These are phyloP conservation scores for Lacerta agilis DNA, from an alignment of 2,797 vertebrate genomes.

Conservation along the genomic window DNA sequence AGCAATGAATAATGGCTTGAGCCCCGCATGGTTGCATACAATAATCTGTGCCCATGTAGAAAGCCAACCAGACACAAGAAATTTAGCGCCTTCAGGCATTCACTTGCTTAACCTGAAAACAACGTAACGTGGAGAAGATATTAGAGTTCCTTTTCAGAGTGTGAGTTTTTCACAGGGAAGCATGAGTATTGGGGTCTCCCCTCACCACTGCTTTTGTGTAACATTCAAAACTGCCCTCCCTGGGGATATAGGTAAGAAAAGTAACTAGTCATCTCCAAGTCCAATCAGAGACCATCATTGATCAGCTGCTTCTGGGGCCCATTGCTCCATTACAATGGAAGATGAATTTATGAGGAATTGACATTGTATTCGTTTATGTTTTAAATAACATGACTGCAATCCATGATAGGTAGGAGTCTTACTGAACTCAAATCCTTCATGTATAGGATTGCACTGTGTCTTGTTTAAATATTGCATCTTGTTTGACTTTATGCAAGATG, in stretches of 20 bases:
- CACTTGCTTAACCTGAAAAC: too few species aligned
- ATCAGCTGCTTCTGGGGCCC: neutral
- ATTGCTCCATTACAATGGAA: neutral
- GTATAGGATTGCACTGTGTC: too few species aligned
- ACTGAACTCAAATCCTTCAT: too few species aligned
- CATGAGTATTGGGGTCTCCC: neutral
- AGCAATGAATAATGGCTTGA: neutral
- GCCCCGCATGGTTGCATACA: neutral
- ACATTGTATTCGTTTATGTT: neutral
- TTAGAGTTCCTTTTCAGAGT: neutral
- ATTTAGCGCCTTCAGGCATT: fast-evolving
- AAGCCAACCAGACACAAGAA: neutral
- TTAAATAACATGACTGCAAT: too few species aligned
- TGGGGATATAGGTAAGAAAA: neutral
- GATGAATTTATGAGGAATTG: neutral
- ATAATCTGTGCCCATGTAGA: neutral
- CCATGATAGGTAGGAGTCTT: too few species aligned
- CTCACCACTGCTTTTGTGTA: neutral
- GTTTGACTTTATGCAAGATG: neutral
- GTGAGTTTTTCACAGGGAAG: neutral
- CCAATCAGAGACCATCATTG: neutral
- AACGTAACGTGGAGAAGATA: neutral
- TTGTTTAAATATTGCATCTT: neutral
- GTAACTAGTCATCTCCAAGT: neutral
- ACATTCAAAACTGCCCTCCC: neutral